Conservation (phyloP, 2,113 vertebrate genomes). For the Tringa solitaria region DNA sequence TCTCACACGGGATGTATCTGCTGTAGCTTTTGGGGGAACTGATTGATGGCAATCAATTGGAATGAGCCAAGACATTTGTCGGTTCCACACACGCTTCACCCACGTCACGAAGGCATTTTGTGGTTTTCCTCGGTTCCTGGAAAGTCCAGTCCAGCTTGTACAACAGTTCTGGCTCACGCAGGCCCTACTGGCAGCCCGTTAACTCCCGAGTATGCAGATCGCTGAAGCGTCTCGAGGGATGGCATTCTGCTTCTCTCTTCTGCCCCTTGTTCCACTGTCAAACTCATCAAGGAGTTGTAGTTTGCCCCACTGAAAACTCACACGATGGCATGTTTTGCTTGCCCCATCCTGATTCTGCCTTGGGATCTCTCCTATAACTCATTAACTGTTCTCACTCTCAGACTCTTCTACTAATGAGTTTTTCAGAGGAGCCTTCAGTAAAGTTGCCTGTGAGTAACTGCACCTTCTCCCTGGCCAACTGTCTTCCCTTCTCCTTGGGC, state of each 20-base stretch:
- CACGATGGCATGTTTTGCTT: background rate
- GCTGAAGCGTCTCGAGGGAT: background rate
- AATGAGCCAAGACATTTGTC: background rate
- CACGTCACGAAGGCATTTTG: background rate
- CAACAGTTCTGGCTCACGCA: background rate
- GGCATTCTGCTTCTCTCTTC: background rate
- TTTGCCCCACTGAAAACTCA: background rate
- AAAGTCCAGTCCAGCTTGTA: constrained; percentile 34
- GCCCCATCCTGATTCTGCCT: background rate
- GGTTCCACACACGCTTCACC: background rate
- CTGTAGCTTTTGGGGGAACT: background rate
- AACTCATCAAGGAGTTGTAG: background rate
- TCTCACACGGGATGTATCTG: background rate
- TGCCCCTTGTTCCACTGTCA: constrained; percentile 18
- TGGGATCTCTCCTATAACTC: background rate
- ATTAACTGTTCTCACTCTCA: background rate
- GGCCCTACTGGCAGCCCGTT: background rate
- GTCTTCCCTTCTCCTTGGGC: background rate
- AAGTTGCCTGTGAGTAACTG: background rate
- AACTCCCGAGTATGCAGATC: background rate
- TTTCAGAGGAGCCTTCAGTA: background rate
- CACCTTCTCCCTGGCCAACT: background rate
- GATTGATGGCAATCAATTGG: background rate
- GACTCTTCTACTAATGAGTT: background rate
- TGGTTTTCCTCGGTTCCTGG: background rate